A percentile compares a stretch with the other conserved stretches of the same genome.
These are phyloP conservation scores for Gorsachius magnificus DNA, from an alignment of 2,797 vertebrate species.

Conservation along the genomic window DNA sequence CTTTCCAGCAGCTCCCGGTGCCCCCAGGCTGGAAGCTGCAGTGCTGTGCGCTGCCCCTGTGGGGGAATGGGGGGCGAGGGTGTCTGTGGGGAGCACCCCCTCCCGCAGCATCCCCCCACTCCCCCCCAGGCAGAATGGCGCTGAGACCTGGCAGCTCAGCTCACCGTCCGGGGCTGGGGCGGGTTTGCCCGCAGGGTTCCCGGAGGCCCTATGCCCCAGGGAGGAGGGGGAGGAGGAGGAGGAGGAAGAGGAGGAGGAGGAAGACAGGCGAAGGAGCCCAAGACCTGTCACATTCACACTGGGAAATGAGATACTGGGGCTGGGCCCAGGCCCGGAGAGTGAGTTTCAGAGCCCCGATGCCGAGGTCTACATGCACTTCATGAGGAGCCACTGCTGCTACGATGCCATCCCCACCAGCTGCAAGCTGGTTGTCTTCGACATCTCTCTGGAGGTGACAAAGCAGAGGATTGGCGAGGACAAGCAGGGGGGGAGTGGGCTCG, in stretches of 20 bases:
- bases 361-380: constrained; percentile 90
- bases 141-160: neutral
- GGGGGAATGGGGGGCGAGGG: neutral
- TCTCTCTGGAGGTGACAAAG: constrained; percentile 84
- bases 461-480: fast-evolving
- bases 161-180: neutral
- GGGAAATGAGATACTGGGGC: constrained; percentile 37
- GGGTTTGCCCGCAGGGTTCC: constrained; percentile 19
- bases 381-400: constrained; percentile 92
- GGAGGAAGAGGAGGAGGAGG: neutral
- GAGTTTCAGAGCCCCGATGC: constrained; percentile 74
- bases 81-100: neutral
- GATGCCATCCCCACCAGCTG: constrained; percentile 95
- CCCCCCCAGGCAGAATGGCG: neutral
- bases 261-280: neutral
- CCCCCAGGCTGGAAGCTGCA: neutral
- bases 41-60: neutral
- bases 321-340: constrained; percentile 51
- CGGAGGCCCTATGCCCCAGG: neutral
- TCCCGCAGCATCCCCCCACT: neutral
- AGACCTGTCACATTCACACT: constrained; percentile 20
- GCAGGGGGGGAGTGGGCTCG: fast-evolving
- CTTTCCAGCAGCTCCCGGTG: neutral
- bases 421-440: constrained; percentile 95
- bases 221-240: neutral